Conservation (phyloP, 2,888 invertebrate genomes). For the Caenorhabditis angaria region DNA sequence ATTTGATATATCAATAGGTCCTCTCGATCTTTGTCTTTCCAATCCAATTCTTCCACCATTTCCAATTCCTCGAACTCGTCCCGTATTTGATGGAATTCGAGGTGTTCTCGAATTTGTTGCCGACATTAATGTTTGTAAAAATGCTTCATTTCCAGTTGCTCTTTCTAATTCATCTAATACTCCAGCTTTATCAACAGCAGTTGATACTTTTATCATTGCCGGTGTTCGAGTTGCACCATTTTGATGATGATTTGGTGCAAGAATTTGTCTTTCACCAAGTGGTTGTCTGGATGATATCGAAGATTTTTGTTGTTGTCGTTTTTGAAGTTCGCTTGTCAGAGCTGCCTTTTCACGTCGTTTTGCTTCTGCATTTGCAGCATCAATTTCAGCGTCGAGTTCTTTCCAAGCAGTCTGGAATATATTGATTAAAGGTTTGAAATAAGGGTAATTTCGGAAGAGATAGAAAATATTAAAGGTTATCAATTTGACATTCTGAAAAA, state of each 20-base stretch:
- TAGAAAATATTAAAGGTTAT: too few relatives aligned
- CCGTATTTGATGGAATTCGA: constrained; percentile 19
- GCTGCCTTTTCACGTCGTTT: constrained; percentile 28
- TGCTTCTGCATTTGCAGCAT: constrained; percentile 44
- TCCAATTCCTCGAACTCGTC: constrained; percentile 22
- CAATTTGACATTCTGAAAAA: too few relatives aligned
- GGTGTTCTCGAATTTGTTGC: constrained; percentile 45
- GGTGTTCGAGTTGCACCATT: constrained; percentile 22
- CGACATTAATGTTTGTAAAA: constrained; percentile 45
- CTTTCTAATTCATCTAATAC: constrained; percentile 62
- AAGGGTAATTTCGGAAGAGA: too few relatives aligned
- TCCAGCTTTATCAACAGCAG: constrained; percentile 49
- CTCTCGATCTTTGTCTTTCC: constrained; percentile 46
- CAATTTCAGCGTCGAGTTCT: constrained; percentile 51
- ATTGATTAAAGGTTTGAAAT: neutral
- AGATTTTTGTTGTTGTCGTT: too few relatives aligned
- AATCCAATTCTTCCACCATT: constrained; percentile 38
- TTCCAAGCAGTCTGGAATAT: constrained; percentile 41
- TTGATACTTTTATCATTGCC: constrained; percentile 38
- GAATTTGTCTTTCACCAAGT: constrained; percentile 19
- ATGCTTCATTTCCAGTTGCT: constrained; percentile 43
- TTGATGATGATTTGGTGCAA: neutral
- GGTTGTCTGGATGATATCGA: constrained; percentile 12
- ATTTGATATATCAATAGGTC: too few relatives aligned
- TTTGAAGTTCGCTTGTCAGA: constrained; percentile 17